Conservation (phyloP, 2,888 invertebrate genomes). For the Operophtera brumata region DNA sequence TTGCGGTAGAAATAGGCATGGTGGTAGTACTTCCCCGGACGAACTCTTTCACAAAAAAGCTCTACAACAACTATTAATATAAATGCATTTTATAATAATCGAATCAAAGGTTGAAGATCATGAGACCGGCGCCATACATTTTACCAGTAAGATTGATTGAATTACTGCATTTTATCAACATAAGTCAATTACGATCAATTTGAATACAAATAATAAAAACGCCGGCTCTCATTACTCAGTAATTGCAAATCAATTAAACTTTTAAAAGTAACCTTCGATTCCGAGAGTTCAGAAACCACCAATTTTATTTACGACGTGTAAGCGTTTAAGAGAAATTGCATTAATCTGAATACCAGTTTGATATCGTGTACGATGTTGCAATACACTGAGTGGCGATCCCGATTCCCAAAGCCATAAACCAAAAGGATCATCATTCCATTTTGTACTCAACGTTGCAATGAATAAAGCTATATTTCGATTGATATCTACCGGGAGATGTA, state of each 20-base stretch:
- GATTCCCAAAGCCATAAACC: slow-evolving; percentile 46
- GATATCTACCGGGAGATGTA: slow-evolving; percentile 45
- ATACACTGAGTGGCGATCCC: slow-evolving; percentile 62
- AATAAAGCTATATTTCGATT: slow-evolving; percentile 57
- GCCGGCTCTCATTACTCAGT: slow-evolving; percentile 41
- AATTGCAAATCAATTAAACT: slow-evolving; percentile 67
- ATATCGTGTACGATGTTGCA: slow-evolving; percentile 79
- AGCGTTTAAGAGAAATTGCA: slow-evolving; percentile 81
- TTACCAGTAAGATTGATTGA: slow-evolving; percentile 30
- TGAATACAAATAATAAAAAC: slow-evolving; percentile 43
- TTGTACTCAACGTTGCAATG: slow-evolving; percentile 40
- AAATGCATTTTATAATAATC: slow-evolving; percentile 13
- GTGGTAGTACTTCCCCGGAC: too few relatives aligned
- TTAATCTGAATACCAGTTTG: slow-evolving; percentile 80
- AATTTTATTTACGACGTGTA: slow-evolving; percentile 81
- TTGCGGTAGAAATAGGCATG: too few relatives aligned
- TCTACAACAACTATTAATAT: too few relatives aligned
- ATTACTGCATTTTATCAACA: slow-evolving; percentile 28
- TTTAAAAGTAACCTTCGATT: slow-evolving; percentile 62
- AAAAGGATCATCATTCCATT: slow-evolving; percentile 36
- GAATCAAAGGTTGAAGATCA: slow-evolving; percentile 18
- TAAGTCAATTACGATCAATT: slow-evolving; percentile 39
- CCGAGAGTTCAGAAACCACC: slow-evolving; percentile 63
- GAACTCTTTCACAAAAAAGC: too few relatives aligned
- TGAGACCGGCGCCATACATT: slow-evolving; percentile 8